A percentile compares a stretch with the other conserved stretches of the same genome.
phyloP scores from a whole-genome alignment of 2,888 invertebrate genomes.

The Lasioglossum zephyrum region DNA sequence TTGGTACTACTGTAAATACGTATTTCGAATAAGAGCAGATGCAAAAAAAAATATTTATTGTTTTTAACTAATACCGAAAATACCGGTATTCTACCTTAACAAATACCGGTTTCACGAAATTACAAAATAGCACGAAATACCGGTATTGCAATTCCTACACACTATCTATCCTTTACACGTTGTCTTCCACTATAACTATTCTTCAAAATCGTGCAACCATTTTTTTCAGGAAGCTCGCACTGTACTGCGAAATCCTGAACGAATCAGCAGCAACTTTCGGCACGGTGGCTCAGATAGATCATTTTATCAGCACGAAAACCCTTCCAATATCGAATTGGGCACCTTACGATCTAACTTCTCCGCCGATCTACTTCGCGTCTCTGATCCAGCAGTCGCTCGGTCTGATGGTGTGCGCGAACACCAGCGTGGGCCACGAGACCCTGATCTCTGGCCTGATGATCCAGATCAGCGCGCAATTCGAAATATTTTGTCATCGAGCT shows the following conservation, averaged over 20 bases:
- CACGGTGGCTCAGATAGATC: conserved; percentile 34
- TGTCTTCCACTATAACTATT: too few relatives aligned
- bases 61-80: too few relatives aligned
- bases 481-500: conserved; percentile 72
- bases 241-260: conserved; percentile 65
- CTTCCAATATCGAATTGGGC: conserved; percentile 55
- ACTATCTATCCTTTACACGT: too few relatives aligned
- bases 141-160: too few relatives aligned
- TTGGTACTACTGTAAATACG: too few relatives aligned
- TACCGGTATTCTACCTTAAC: too few relatives aligned
- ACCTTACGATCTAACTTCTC: conserved; percentile 49
- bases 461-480: conserved; percentile 74
- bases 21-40: too few relatives aligned
- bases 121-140: too few relatives aligned
- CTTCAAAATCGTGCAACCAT: too few relatives aligned
- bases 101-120: too few relatives aligned
- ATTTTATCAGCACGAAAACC: conserved; percentile 12
- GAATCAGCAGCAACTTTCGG: conserved; percentile 50
- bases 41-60: too few relatives aligned
- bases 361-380: conserved; percentile 10
- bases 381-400: conserved; percentile 54
- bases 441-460: conserved; percentile 72
- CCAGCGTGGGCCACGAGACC: conserved; percentile 70
- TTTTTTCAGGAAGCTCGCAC: conserved; percentile 47
- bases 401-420: conserved; percentile 52